Conservation (phyloP, 2,113 vertebrate genomes). For the Phoxinus phoxinus region DNA sequence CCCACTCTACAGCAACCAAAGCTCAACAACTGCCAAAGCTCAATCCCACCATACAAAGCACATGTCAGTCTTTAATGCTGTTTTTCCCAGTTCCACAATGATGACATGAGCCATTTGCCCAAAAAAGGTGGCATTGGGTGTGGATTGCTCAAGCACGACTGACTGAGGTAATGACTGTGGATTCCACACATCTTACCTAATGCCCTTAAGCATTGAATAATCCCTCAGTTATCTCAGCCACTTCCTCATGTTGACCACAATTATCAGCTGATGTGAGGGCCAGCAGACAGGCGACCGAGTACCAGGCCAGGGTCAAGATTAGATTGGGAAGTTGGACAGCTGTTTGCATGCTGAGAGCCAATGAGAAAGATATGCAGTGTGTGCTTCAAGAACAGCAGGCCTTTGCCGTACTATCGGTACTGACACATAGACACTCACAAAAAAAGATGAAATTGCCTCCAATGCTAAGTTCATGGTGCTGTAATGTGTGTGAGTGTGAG, state of each 20-base stretch:
- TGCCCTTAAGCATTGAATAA: slow-evolving; percentile 64
- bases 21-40: slow-evolving; percentile 32
- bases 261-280: slow-evolving; percentile 73
- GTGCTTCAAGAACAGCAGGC: slow-evolving; percentile 54
- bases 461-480: slow-evolving; percentile 57
- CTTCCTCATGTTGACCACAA: slow-evolving; percentile 75
- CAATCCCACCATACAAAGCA: slow-evolving; percentile 41
- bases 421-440: slow-evolving; percentile 64
- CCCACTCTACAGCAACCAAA: slow-evolving; percentile 39
- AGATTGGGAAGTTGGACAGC: slow-evolving; percentile 61
- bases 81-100: slow-evolving; percentile 40
- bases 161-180: slow-evolving; percentile 70
- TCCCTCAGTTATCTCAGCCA: slow-evolving; percentile 70
- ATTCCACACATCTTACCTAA: slow-evolving; percentile 74
- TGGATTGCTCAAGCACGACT: slow-evolving; percentile 36
- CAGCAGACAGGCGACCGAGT: slow-evolving; percentile 50
- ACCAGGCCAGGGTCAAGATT: slow-evolving; percentile 62
- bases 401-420: slow-evolving; percentile 56
- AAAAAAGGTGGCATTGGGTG: slow-evolving; percentile 69
- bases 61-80: slow-evolving; percentile 26
- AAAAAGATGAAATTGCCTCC: slow-evolving; percentile 61
- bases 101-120: slow-evolving; percentile 52
- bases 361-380: slow-evolving; percentile 30
- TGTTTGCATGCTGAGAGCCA: slow-evolving; percentile 12
- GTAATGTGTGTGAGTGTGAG: slow-evolving; percentile 42